Percentiles rank a stretch among this genome's conserved stretches.
Evolutionary conservation across 2,113 vertebrate species (phyloP).

Genomic region (Salminus brasiliensis): DNA sequence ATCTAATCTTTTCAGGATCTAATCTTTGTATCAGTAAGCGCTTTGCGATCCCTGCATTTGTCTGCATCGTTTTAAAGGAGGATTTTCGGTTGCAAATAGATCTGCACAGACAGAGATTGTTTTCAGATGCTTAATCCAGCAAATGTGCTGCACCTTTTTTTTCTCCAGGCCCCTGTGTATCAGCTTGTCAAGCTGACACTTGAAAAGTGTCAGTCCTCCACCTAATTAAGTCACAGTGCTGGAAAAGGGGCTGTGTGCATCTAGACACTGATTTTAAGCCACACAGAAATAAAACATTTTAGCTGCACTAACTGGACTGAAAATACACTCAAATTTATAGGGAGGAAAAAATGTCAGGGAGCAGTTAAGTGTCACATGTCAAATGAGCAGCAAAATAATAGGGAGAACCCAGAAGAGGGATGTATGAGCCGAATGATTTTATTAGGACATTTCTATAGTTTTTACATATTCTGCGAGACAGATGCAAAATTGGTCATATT

Average conservation of each 20-base stretch:
- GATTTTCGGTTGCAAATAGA: constrained; percentile 30
- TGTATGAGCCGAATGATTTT: constrained; percentile 46
- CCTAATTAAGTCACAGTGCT: constrained; percentile 60
- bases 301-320: constrained; percentile 53
- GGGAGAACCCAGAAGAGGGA: constrained; percentile 40
- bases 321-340: constrained; percentile 49
- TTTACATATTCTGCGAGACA: constrained; percentile 44
- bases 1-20: constrained; percentile 18
- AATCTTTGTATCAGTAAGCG: constrained; percentile 15
- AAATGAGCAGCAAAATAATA: constrained; percentile 57
- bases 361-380: constrained; percentile 55
- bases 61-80: constrained; percentile 26
- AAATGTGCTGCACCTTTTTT: constrained; percentile 49
- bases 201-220: constrained; percentile 59
- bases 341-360: constrained; percentile 36
- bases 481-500: constrained; percentile 46
- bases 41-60: constrained; percentile 25
- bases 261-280: constrained; percentile 55
- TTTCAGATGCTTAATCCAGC: constrained; percentile 49
- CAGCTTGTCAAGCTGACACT: constrained; percentile 55
- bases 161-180: constrained; percentile 43
- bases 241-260: constrained; percentile 47
- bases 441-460: constrained; percentile 48
- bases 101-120: constrained; percentile 39
- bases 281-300: constrained; percentile 51